A percentile compares a stretch with the other conserved stretches of the same genome.
Evolutionary conservation across 1,140 invertebrate genomes (phyloP).

Genomic region (Ceratina calcarata): DNA sequence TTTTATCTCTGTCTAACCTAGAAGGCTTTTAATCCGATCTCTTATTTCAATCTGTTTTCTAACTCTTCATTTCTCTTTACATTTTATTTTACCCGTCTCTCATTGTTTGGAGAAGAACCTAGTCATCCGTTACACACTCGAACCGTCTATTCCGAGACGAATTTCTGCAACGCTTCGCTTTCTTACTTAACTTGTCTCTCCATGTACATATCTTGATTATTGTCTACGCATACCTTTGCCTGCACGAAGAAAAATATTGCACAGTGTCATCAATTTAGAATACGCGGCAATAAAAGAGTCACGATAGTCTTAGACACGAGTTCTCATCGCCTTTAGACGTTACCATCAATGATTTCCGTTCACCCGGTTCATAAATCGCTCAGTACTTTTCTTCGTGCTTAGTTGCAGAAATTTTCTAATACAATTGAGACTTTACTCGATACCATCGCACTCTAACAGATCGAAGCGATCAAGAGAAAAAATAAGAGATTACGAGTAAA

Average conservation of each 20-base stretch:
- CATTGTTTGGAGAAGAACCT: slow-evolving; percentile 69
- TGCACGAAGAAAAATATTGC: slow-evolving; percentile 62
- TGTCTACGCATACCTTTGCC: slow-evolving; percentile 65
- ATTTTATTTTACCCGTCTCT: slow-evolving; percentile 63
- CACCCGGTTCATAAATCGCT: neutral
- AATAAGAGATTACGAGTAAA: slow-evolving; percentile 19
- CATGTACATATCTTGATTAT: slow-evolving; percentile 70
- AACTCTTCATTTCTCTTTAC: slow-evolving; percentile 14
- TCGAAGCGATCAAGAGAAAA: slow-evolving; percentile 33
- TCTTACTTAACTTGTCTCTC: slow-evolving; percentile 65
- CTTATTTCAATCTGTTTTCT: slow-evolving; percentile 33
- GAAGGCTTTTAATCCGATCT: slow-evolving; percentile 66
- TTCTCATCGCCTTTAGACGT: neutral
- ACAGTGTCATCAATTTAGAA: neutral
- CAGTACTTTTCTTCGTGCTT: slow-evolving; percentile 63
- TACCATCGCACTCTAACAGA: slow-evolving; percentile 55
- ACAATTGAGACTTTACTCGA: slow-evolving; percentile 21
- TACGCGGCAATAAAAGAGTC: neutral
- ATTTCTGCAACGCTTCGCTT: slow-evolving; percentile 76
- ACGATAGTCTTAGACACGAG: neutral
- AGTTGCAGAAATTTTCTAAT: slow-evolving; percentile 74
- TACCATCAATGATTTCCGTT: neutral
- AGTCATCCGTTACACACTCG: slow-evolving; percentile 70
- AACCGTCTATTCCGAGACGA: slow-evolving; percentile 64
- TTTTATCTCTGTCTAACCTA: slow-evolving; percentile 62